Conservation (phyloP, 2,113 vertebrate species). For the Atrichornis clamosus region DNA sequence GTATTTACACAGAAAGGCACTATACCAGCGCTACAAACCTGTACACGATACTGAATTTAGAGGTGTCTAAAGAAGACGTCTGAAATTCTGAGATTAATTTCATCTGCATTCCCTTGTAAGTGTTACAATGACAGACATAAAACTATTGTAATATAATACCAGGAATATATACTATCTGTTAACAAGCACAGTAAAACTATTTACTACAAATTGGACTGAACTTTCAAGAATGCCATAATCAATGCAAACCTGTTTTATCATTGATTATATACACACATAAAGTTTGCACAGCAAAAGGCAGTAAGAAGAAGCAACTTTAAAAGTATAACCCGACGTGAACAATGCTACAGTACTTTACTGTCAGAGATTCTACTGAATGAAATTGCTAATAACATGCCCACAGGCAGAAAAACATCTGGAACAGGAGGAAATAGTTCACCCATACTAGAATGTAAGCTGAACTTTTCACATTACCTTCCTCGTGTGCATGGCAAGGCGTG, state of each 20-base stretch:
- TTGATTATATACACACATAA: rapidly evolving
- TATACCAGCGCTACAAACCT: not conserved
- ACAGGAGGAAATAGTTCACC: conserved; percentile 5
- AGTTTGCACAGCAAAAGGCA: not conserved
- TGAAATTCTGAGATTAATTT: not conserved
- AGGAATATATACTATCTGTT: not conserved
- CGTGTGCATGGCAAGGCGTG: not conserved
- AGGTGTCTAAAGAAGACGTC: not conserved
- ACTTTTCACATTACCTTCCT: not conserved
- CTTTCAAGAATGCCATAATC: not conserved
- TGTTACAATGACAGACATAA: not conserved
- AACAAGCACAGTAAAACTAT: not conserved
- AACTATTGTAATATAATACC: not conserved
- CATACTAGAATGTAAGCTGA: not conserved
- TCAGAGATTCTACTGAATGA: not conserved
- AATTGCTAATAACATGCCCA: not conserved
- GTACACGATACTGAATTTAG: not conserved
- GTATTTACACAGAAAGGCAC: not conserved
- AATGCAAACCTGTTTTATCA: not conserved
- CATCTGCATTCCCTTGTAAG: not conserved
- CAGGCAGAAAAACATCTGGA: not conserved
- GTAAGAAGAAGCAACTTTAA: not conserved
- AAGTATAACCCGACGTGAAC: not conserved
- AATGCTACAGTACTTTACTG: not conserved
- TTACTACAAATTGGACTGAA: not conserved